Evolutionary conservation across 2,888 invertebrate species (phyloP), one percentile per base, ranked within the genome.

Genomic region (Dichetophora obliterata): DNA sequence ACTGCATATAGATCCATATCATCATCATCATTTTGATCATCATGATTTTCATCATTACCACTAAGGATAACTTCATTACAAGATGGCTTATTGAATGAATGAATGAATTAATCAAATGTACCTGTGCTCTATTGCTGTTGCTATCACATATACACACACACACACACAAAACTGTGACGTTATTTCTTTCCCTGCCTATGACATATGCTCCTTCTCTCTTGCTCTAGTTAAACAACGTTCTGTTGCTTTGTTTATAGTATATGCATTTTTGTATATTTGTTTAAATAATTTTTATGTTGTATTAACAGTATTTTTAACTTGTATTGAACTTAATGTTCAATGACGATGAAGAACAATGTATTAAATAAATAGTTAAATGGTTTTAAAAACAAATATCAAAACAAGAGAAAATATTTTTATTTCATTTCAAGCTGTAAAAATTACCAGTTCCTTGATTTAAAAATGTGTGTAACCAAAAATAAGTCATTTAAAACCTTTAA

Each of bases 21-120:
- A 85, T 79, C 87, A 87, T 80, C 83, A 82, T 69, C 85, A 81
- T 52, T 80, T 77, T 24, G 84, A 86, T 79, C 82, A 82, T 80
- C 81, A 81, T 54, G 82, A 79, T 50, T 86, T 82, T 63, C 84
- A 84, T 76, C 84, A 84, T 69, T 79, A 81, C 75, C 86, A 77
- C 52, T 66, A 27, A 69, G 27, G 14, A 27, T 34, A 65, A 34
- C n/a, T 65, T 31, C 34, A 19, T 34, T 34, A 34, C 5, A 5
- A 34, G 34, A 16, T 9, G 37, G 0, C 31, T 1, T 11, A n/a
- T 52, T 5, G 19, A 52, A 19, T 52, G n/a, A n/a, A n/a, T n/a
- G 11, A 16, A 37, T 34, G 37, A 34, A 65, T 31, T 34, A n/a
- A 65, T 37, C 43, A 37, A 66, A 24, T n/a, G 71, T 71, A 57